Evolutionary conservation across 2,888 invertebrate species (phyloP), one percentile per base, ranked within the genome.

Genomic region (Podotricha telesiphe): DNA sequence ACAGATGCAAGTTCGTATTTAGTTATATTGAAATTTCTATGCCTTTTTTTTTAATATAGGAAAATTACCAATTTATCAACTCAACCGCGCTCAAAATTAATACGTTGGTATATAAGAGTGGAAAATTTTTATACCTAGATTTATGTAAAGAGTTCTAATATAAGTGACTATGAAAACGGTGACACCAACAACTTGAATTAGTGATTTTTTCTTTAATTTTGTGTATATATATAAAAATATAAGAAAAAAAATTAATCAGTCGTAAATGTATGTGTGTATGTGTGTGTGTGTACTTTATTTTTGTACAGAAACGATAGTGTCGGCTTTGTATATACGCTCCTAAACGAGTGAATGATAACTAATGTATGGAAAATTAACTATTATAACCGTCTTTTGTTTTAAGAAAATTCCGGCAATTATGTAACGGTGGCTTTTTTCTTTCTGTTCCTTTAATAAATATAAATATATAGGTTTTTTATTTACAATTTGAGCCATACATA

Each of bases 51-150:
- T 20, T 15, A 45, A 4, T 28, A 4, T 28, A 28, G 2, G 3
- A 28, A 28, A 28, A 28, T 40, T 45, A 45, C 45, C 42, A n/a
- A 28, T 28, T 7, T 45, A 59, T 59, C 59, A 34, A 50, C 48
- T 48, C 34, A 34, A 37, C 19, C 37, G 34, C 40, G 34, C 20
- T 50, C 62, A 37, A 48, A 22, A 47, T 19, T 28, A n/a, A n/a
- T 34, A 61, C 17, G 58, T 58, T 40, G 42, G 58, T 42, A 61
- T 22, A 84, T 81, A 84, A 83, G 80, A 81, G 86, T 84, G 84
- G 80, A 85, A 74, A 85, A 85, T 84, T 88, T 89, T 89, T 90
- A 88, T 91, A 89, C 86, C 84, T 87, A 88, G 86, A 79, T 82
- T 79, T 80, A 81, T 17, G 51, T 64, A 77, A 74, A 77, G 75